Conservation (phyloP, 2,113 vertebrate genomes). For the Rostratula benghalensis region DNA sequence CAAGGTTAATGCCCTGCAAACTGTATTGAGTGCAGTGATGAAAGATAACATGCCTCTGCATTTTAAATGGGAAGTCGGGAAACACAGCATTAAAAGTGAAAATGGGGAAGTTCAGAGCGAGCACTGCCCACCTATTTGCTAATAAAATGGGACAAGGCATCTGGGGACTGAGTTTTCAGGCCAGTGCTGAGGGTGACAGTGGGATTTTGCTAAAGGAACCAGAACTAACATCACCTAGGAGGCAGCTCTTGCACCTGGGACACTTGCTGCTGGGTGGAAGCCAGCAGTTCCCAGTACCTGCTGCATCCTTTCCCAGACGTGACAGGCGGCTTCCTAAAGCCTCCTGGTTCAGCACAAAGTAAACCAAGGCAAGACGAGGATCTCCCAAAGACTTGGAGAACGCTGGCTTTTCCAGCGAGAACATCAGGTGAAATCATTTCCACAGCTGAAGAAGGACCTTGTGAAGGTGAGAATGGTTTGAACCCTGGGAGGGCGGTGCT, state of each 20-base stretch:
- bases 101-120: not conserved
- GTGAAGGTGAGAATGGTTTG: not conserved
- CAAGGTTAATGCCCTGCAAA: constrained; percentile 30
- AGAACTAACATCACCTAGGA: fast-evolving
- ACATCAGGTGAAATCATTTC: not conserved
- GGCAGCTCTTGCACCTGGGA: not conserved
- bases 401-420: not conserved
- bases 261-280: not conserved
- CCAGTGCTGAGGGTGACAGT: not conserved
- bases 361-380: fast-evolving
- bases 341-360: not conserved
- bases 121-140: fast-evolving
- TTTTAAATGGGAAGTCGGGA: not conserved
- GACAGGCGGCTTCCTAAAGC: not conserved
- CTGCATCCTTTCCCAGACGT: not conserved
- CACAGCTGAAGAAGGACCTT: not conserved
- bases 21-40: not conserved
- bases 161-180: not conserved
- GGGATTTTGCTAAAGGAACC: not conserved
- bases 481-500: not conserved
- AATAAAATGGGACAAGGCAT: fast-evolving
- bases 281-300: not conserved
- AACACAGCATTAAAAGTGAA: not conserved
- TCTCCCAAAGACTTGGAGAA: not conserved
- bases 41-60: not conserved